Base-by-base conservation (phyloP, 30 jellyfish, hydroid and myxozoan genomes). In the Hydra vulgaris region DNA sequence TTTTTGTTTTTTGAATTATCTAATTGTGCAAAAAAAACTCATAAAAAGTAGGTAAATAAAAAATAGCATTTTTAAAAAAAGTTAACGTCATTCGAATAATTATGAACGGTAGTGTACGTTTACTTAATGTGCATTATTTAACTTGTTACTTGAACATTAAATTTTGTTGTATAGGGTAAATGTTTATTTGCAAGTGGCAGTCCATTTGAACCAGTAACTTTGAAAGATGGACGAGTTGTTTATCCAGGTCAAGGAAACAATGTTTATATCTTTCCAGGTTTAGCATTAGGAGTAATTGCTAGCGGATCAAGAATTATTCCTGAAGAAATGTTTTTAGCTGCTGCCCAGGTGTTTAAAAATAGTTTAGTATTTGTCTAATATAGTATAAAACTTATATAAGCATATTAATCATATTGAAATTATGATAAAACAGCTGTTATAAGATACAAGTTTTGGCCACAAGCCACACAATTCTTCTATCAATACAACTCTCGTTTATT, bases 161-260 rank as follows among this genome's bases (percentile, higher is more conserved):
- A 40, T 40, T 40, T 3, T 12, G 12, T 40, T 40, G 8, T 40
- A 12, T 67, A 91, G 98, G 98, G 98, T 8, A 77, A 83, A 22
- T 91, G 98, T 70, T 69, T 91, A 53, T 91, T 91, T 86, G 98
- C 98, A 21, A 86, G 96, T 72, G 98, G 98, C 66, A 91, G 98
- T 52, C 98, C 98, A n/a, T 91, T 91, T 71, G 95, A 79, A 66
- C 83, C 95, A 0, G 98, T 91, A 7, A 73, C 84, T 17, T 40
- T 91, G 21, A 54, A 89, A 5, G 95, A 87, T 76, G 98, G 98
- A 17, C 91, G 92, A 71, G 61, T 66, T 8, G 78, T 86, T 71
- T 76, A 84, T n/a, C 96, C 98, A 20, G 98, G 98, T 1, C 98
- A 91, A 87, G 98, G 98, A 20, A 91, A 91, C 82, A 91, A 91